A percentile compares a stretch with the other conserved stretches of the same genome.
Evolutionary conservation across 1,140 invertebrate genomes (phyloP).

Genomic region (Helicorthomorpha holstii): DNA sequence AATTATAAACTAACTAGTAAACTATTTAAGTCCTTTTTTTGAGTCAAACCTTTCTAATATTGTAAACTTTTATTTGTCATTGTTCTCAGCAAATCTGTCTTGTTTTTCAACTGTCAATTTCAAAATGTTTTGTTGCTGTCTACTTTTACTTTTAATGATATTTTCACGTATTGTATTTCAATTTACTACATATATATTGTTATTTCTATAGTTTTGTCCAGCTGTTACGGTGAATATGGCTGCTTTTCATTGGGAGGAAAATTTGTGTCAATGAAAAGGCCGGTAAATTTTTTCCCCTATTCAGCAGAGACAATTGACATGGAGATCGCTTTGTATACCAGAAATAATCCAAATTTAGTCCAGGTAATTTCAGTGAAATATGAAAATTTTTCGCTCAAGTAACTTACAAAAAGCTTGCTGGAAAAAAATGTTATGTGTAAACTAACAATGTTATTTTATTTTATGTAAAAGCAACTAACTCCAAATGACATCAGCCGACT

Average conservation of each 20-base stretch:
- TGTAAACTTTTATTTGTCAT: no score
- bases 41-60: not conserved
- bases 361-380: conserved; percentile 18
- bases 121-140: not conserved
- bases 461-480: not conserved
- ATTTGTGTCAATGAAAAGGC: conserved; percentile 52
- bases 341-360: conserved; percentile 33
- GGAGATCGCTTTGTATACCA: conserved; percentile 29
- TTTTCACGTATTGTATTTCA: no score
- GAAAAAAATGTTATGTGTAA: no score
- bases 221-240: conserved; percentile 58
- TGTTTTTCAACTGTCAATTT: not conserved
- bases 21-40: not conserved
- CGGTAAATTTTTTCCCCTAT: conserved; percentile 56
- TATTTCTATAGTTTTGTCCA: conserved; percentile 1
- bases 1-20: not conserved
- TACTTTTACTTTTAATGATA: no score
- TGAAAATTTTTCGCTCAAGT: no score
- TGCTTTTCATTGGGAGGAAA: conserved; percentile 62
- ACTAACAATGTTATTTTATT: not conserved
- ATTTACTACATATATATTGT: no score
- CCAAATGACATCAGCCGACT: not conserved
- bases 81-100: not conserved
- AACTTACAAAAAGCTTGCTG: no score
- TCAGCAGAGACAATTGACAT: conserved; percentile 38